Conservation (phyloP, 2,113 vertebrate genomes). For the Leptodactylus fuscus region DNA sequence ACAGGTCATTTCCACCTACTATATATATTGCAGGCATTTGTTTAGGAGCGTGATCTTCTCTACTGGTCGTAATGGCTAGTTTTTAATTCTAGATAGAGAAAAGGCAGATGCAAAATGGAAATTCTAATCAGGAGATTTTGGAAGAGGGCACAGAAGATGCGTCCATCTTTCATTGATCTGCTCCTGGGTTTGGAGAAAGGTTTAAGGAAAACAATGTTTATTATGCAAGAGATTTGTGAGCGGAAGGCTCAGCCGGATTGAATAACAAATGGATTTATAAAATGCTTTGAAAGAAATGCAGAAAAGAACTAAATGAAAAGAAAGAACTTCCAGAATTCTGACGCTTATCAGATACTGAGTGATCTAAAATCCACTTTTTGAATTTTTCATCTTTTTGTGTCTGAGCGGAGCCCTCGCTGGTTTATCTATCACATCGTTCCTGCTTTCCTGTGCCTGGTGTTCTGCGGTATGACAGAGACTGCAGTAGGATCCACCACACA, state of each 20-base stretch:
- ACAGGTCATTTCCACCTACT: not conserved
- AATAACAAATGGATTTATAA: not conserved
- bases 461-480: not conserved
- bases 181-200: not conserved
- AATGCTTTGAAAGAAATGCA: not conserved
- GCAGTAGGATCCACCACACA: not conserved
- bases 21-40: not conserved
- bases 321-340: not conserved
- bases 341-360: not conserved
- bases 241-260: not conserved
- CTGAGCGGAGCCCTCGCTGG: not conserved
- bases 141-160: not conserved
- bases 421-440: not conserved
- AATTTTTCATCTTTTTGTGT: not conserved
- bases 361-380: not conserved
- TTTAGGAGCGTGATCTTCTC: not conserved
- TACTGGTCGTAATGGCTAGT: not conserved
- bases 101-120: not conserved
- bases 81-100: not conserved
- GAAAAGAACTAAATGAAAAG: not conserved
- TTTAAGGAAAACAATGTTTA: constrained; percentile 23
- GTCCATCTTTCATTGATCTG: not conserved
- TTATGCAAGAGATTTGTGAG: not conserved
- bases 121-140: constrained; percentile 10
- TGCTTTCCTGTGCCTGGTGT: not conserved